Conservation (phyloP, 2,888 invertebrate species). For the Tridacna gigas region DNA sequence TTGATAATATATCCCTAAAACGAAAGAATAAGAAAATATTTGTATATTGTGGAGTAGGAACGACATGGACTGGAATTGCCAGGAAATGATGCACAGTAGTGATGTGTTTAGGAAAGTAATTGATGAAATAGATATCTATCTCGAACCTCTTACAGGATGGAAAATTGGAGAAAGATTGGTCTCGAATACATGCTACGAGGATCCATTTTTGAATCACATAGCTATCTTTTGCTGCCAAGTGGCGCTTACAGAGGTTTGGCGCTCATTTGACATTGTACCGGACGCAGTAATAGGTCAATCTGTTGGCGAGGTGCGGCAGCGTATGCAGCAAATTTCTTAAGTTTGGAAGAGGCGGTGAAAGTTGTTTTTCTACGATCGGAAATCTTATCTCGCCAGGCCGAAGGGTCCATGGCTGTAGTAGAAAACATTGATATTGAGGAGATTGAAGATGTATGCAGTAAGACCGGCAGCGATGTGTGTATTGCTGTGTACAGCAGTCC, state of each 20-base stretch:
- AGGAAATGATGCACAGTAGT: conserved; percentile 41
- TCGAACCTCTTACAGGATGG: conserved; percentile 47
- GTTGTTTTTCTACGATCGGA: conserved; percentile 70
- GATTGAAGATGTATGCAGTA: conserved; percentile 48
- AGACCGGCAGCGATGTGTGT: conserved; percentile 35
- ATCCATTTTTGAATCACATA: conserved; percentile 69
- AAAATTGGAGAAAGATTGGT: conserved; percentile 33
- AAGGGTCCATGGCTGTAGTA: conserved; percentile 70
- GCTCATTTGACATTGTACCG: conserved; percentile 63
- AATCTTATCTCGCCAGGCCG: conserved; percentile 56
- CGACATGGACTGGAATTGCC: conserved; percentile 69
- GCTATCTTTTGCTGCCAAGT: conserved; percentile 73
- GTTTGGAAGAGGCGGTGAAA: conserved; percentile 66
- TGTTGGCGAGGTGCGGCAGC: conserved; percentile 76
- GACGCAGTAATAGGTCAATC: conserved; percentile 71
- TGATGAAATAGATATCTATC: conserved; percentile 46
- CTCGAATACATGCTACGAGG: conserved; percentile 43
- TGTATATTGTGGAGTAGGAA: conserved; percentile 73
- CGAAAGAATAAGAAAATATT: conserved; percentile 52
- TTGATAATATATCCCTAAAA: background rate
- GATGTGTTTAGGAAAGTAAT: conserved; percentile 55
- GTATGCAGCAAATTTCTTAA: conserved; percentile 63
- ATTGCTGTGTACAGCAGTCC: conserved; percentile 71
- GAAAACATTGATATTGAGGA: conserved; percentile 53
- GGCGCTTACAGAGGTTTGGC: conserved; percentile 61